Conservation (phyloP, 2,888 invertebrate genomes). For the Flabesymbios commensalis region DNA sequence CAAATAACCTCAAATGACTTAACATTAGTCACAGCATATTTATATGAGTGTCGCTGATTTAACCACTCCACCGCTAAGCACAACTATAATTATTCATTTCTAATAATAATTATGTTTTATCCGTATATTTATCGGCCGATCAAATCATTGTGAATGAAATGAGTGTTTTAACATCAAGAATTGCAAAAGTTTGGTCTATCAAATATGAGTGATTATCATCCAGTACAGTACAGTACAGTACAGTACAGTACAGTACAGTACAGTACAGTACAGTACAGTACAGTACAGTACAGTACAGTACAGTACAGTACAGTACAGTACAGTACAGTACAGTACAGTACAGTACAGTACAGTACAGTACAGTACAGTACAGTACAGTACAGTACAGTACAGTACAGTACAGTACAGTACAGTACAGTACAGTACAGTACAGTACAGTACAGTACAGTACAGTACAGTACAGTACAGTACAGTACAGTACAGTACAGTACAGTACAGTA, state of each 20-base stretch:
- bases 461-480: background rate
- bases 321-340: background rate
- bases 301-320: background rate
- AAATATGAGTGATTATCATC: no score
- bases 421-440: background rate
- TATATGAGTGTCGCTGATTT: no score
- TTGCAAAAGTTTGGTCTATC: no score
- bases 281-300: background rate
- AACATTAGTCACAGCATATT: no score
- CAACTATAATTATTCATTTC: no score
- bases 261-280: background rate
- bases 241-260: background rate
- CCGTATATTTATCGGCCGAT: no score
- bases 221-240: background rate
- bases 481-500: slow-evolving; percentile 1
- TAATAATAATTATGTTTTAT: no score
- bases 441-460: background rate
- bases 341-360: background rate
- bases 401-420: background rate
- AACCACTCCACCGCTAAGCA: no score
- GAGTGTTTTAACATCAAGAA: no score
- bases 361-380: background rate
- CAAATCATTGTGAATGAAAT: no score
- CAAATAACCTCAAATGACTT: no score
- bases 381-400: background rate